phyloP scores from a whole-genome alignment of 2,888 invertebrate species.

The Synergus laeviventris region DNA sequence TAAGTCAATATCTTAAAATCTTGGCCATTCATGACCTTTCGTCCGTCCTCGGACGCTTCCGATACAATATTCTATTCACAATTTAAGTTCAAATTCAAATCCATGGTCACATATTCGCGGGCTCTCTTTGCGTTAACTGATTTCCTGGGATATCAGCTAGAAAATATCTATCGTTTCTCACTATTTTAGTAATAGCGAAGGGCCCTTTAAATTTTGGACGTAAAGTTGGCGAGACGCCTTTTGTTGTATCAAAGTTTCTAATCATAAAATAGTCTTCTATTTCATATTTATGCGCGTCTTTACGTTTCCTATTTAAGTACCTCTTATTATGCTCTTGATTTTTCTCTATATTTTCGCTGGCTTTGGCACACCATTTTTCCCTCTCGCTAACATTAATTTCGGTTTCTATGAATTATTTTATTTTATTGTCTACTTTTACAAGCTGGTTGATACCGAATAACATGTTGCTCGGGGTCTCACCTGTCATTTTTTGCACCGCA shows the following conservation, averaged over 20 bases:
- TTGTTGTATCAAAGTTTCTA: background rate
- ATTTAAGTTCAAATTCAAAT: no score
- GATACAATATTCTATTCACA: no score
- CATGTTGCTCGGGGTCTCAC: background rate
- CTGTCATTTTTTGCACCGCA: conserved; percentile 52
- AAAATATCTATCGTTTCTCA: background rate
- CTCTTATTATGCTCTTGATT: background rate
- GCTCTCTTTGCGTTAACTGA: background rate
- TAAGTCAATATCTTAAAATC: no score
- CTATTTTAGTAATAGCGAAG: background rate
- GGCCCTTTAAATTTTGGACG: background rate
- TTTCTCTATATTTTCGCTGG: no score
- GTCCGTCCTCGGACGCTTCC: no score
- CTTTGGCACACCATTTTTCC: no score
- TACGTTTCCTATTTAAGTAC: background rate
- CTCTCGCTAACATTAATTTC: no score
- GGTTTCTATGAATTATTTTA: no score
- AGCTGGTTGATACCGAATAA: background rate
- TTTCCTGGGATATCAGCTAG: background rate
- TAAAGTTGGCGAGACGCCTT: background rate
- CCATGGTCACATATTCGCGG: no score
- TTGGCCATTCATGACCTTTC: no score
- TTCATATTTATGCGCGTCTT: background rate
- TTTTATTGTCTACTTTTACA: no score
- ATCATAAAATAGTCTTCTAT: background rate